Base-by-base conservation (phyloP, 2,797 vertebrate genomes). In the Muraenolepis orangiensis region DNA sequence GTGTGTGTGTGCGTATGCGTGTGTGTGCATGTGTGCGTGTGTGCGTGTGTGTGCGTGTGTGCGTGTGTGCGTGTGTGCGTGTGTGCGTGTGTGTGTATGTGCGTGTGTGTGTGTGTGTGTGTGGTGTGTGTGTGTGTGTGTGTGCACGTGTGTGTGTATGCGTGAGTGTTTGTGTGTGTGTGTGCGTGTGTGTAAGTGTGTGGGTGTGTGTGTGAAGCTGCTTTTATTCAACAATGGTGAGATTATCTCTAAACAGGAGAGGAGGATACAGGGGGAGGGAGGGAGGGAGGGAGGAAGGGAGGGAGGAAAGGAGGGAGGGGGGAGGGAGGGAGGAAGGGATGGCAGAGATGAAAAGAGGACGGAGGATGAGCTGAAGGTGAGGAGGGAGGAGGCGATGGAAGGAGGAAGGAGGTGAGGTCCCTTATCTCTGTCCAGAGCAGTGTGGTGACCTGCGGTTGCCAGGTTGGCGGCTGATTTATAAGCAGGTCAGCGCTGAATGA, bases 371-470 rank as follows among this genome's bases (percentile, higher is more conserved):
- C 14, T 14, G 40, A 16, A 34, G 11, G 40, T n/a, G 40, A 42
- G 40, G 40, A 42, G 40, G 40, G 40, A 42, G 40, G 40, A 42
- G 40, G 40, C 16, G 40, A 42, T 16, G 40, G 11, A n/a, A 42
- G 40, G 40, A 42, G 40, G n/a, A n/a, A 42, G 40, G 40, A 42
- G 40, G 23, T 28, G 40, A 16, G 51, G 76, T 81, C 74, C 40
- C 79, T 87, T 85, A 85, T 83, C 77, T 83, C 76, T 7, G 38
- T 57, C 34, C 76, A 71, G 74, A 76, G 80, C 0, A 4, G 69
- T 64, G 80, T 79, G 74, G 79, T 83, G 82, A 76, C 40, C 85
- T 81, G 80, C 1, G 74, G 81, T 81, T 81, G 82, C 84, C 86
- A 82, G 84, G 81, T 81, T 82, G 79, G 64, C 32, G 31, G 57